Evolutionary conservation across 2,888 invertebrate species (phyloP), one percentile per base, ranked within the genome.

Genomic region (Yponomeuta sedellus): DNA sequence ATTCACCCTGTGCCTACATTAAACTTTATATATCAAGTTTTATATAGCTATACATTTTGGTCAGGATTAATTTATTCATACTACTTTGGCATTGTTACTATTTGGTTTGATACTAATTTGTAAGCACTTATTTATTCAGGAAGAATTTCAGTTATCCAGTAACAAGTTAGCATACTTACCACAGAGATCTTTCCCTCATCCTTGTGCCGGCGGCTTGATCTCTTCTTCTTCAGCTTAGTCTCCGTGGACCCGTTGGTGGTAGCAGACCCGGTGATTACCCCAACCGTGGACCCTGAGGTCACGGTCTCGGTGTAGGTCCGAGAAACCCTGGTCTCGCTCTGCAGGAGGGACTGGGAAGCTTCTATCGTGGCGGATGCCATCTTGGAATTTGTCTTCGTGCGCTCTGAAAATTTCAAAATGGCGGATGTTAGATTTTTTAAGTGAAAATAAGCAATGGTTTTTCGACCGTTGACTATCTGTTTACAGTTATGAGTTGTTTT

Each of bases 111-210:
- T 2, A 25, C 25, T 25, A 25, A 4, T 25, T 25, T 5, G 25
- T 25, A 25, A 25, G 25, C 25, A 25, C 25, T 25, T 25, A 25
- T 25, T 4, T 25, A n/a, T 1, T 25, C 5, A 25, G 2, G 25
- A 25, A 25, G 25, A 5, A 25, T 25, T 25, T 25, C 3, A 25
- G 25, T 25, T 25, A 25, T 5, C 3, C 25, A 25, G 25, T 25
- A 25, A 25, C 5, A 25, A 0, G 34, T 10, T 44, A 59, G 62
- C 20, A 10, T 58, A 82, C 92, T 84, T 69, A 92, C 92, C 74
- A 92, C 92, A 58, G 92, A 92, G 71, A 92, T 90, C 61, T 88
- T 83, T 34, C 92, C 92, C 67, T 93, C 92, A 65, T 92, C 92
- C 77, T 92, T 93, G 71, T 90, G 86, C 72, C 88, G 75, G 66